These are phyloP conservation scores for Linepithema humile DNA, from an alignment of 1,140 invertebrate genomes.

Conservation along the genomic window DNA sequence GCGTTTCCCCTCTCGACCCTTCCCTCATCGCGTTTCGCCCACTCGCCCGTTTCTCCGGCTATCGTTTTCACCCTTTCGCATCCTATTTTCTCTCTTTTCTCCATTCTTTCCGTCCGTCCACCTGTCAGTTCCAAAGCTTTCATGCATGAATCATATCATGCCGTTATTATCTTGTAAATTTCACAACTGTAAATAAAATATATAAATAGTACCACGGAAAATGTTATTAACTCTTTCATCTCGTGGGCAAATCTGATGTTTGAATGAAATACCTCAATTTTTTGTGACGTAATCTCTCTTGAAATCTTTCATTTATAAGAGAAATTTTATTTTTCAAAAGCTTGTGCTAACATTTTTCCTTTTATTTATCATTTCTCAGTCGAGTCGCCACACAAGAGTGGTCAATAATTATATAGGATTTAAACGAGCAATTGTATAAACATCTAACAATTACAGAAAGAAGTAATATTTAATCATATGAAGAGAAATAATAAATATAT, in stretches of 20 bases:
- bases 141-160: background rate
- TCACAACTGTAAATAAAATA: background rate
- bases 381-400: no score
- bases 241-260: background rate
- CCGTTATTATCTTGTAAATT: background rate
- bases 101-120: background rate
- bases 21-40: no score
- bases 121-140: slow-evolving; percentile 9
- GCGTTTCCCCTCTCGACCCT: background rate
- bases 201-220: background rate
- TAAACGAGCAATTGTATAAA: background rate
- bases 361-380: no score
- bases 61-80: background rate
- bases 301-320: slow-evolving; percentile 2
- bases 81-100: background rate
- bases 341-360: background rate
- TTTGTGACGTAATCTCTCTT: background rate
- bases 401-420: no score
- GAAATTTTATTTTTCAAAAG: background rate
- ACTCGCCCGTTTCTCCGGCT: background rate
- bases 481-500: background rate
- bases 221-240: slow-evolving; percentile 9
- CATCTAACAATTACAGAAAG: background rate
- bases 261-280: background rate
- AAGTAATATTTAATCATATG: background rate